phyloP scores from a whole-genome alignment of 2,797 vertebrate genomes.

The Poeciliopsis presidionis region DNA sequence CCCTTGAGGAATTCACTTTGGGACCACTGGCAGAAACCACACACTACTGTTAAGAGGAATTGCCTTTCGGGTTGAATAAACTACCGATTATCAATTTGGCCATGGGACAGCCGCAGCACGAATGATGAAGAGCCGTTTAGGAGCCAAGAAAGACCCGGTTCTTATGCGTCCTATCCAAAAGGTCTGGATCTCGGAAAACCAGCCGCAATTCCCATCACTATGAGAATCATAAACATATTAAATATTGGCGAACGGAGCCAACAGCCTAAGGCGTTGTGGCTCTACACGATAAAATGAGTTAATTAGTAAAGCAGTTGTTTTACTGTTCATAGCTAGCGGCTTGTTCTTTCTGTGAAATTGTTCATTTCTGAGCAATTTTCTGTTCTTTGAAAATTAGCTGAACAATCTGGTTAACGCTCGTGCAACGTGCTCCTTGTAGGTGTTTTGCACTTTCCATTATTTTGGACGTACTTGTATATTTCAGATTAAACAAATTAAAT shows the following conservation, averaged over 20 bases:
- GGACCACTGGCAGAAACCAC: too few relatives aligned
- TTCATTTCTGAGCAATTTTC: background rate
- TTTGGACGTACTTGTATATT: background rate
- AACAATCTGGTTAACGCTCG: too few relatives aligned
- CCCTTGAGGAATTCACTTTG: too few relatives aligned
- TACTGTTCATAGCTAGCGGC: background rate
- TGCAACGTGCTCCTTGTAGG: background rate
- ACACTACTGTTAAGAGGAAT: background rate
- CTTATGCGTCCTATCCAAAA: background rate
- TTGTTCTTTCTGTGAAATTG: background rate
- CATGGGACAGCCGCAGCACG: background rate
- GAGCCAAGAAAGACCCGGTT: background rate
- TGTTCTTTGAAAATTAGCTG: background rate
- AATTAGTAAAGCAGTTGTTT: background rate
- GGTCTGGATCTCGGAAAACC: background rate
- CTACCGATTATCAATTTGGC: background rate
- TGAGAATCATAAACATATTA: background rate
- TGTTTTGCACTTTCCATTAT: too few relatives aligned
- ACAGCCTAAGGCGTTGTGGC: background rate
- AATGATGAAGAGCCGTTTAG: background rate
- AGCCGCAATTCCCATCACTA: background rate
- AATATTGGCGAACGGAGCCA: background rate
- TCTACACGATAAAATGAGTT: background rate
- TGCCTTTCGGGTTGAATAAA: background rate
- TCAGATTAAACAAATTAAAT: background rate